Conservation (phyloP, 2,888 invertebrate species). For the Drosophila rubida region DNA sequence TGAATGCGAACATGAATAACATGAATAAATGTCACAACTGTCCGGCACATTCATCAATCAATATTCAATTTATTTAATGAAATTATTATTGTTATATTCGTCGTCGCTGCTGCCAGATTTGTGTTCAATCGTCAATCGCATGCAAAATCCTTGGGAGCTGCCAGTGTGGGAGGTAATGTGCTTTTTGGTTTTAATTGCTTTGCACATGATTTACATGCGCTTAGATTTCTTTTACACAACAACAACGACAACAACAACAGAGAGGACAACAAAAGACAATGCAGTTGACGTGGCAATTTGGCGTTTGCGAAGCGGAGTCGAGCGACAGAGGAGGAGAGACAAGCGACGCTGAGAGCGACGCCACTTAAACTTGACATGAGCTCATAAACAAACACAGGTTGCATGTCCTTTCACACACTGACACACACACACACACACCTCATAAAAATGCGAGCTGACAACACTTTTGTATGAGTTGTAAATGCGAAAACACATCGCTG, state of each 20-base stretch:
- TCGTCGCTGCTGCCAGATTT: slow-evolving; percentile 12
- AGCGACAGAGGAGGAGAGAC: not conserved
- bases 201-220: slow-evolving; percentile 58
- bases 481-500: slow-evolving; percentile 47
- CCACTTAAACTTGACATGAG: slow-evolving; percentile 69
- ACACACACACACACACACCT: slow-evolving; percentile 31
- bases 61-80: slow-evolving; percentile 63
- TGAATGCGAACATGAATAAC: slow-evolving; percentile 60
- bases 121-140: slow-evolving; percentile 20
- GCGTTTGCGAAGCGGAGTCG: slow-evolving; percentile 23
- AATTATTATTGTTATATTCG: slow-evolving; percentile 47
- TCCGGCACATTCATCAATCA: slow-evolving; percentile 64
- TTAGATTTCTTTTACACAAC: slow-evolving; percentile 33
- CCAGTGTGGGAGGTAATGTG: not conserved
- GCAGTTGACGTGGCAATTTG: slow-evolving; percentile 60
- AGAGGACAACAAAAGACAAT: slow-evolving; percentile 51
- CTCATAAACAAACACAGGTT: slow-evolving; percentile 70
- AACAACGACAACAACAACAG: not conserved
- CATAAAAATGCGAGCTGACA: slow-evolving; percentile 78
- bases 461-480: slow-evolving; percentile 73
- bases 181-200: slow-evolving; percentile 62
- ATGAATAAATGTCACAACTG: slow-evolving; percentile 70
- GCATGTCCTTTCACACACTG: slow-evolving; percentile 62
- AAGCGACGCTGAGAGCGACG: slow-evolving; percentile 37
- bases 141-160: not conserved